These are phyloP conservation scores for Misgurnus anguillicaudatus DNA, from an alignment of 2,113 vertebrate species.

Conservation along the genomic window DNA sequence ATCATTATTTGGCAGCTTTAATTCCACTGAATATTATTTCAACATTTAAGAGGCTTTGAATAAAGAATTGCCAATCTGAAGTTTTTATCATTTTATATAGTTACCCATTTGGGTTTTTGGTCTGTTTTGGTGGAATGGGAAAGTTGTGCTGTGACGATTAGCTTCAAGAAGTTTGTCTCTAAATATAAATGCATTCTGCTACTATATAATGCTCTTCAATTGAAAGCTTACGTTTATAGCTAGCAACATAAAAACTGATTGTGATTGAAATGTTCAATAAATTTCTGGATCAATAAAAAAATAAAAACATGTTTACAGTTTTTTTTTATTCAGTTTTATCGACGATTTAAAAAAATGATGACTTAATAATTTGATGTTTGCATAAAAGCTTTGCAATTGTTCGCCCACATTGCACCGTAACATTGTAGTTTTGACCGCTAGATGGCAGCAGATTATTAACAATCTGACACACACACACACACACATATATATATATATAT, in stretches of 20 bases:
- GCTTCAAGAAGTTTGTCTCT: constrained; percentile 10
- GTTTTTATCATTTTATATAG: not conserved
- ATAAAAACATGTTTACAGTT: no score
- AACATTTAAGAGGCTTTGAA: not conserved
- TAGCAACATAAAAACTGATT: constrained; percentile 13
- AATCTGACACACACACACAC: no score
- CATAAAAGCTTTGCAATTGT: no score
- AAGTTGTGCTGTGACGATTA: not conserved
- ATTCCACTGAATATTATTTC: not conserved
- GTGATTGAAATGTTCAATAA: constrained; percentile 34
- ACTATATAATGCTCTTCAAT: constrained; percentile 14
- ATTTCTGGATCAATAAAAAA: constrained; percentile 24
- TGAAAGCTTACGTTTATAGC: constrained; percentile 1
- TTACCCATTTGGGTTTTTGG: not conserved
- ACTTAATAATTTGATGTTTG: no score
- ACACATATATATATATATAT: no score
- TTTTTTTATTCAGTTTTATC: no score
- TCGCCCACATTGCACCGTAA: no score
- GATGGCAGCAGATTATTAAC: not conserved
- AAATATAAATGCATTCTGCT: constrained; percentile 23
- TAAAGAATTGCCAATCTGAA: not conserved
- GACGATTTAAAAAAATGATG: no score
- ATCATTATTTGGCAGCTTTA: not conserved
- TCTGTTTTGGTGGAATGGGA: not conserved
- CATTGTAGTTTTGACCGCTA: not conserved